Evolutionary conservation across 30 jellyfish, hydroid and myxozoan genomes (phyloP).

Genomic region (Aurelia aurita complex sp. Pacific): DNA sequence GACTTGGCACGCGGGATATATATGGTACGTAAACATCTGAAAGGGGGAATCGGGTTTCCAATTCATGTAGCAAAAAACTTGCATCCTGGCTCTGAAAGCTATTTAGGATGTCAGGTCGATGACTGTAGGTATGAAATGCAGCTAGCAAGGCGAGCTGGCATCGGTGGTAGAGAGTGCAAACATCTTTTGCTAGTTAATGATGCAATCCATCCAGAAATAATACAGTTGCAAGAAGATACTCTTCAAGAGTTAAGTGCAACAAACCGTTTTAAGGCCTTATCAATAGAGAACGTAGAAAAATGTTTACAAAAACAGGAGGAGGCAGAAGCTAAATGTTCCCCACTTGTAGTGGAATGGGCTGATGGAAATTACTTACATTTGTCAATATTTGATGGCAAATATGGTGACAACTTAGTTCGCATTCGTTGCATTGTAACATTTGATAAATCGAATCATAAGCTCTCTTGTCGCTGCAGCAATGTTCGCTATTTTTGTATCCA

Average conservation of each 20-base stretch:
- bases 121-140: slow-evolving; percentile 20
- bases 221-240: background rate
- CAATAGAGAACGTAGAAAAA: slow-evolving; percentile 21
- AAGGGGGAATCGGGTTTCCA: slow-evolving; percentile 49
- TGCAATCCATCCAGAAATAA: slow-evolving; percentile 10
- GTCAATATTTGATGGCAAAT: slow-evolving; percentile 27
- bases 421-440: slow-evolving; percentile 16
- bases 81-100: background rate
- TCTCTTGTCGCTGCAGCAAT: slow-evolving; percentile 28
- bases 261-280: slow-evolving; percentile 4
- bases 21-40: slow-evolving; percentile 17
- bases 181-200: slow-evolving; percentile 31
- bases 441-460: slow-evolving; percentile 6
- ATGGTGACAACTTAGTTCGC: background rate
- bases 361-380: slow-evolving; percentile 5
- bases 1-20: slow-evolving; percentile 6
- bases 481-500: slow-evolving; percentile 21
- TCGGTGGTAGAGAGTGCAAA: slow-evolving; percentile 20
- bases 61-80: slow-evolving; percentile 38
- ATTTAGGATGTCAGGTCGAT: slow-evolving; percentile 32
- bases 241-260: slow-evolving; percentile 12
- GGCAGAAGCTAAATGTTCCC: background rate
- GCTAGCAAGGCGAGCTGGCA: slow-evolving; percentile 42
- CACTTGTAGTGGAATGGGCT: slow-evolving; percentile 23
- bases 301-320: slow-evolving; percentile 6